Base-by-base conservation (phyloP, 2,113 vertebrate genomes). In the Galemys pyrenaicus region DNA sequence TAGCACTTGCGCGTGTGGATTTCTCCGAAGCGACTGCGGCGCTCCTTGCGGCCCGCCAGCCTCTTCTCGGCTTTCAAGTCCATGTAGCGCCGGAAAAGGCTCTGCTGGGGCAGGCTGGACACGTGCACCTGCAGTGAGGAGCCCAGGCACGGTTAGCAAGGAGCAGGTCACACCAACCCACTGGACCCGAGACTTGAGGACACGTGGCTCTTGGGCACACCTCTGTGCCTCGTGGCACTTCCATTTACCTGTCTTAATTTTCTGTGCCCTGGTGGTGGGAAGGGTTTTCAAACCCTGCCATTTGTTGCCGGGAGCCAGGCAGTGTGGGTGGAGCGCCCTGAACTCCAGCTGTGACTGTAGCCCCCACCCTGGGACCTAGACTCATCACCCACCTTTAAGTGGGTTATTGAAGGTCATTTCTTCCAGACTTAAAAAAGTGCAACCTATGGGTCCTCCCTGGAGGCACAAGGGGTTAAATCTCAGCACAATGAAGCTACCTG, bases 61-160 rank as follows among this genome's bases (percentile, higher is more conserved):
- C 86, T 96, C 89, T 98, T 97, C 95, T 89, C 94, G 5, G 87
- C 70, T 49, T 96, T 94, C 3, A 93, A 81, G 32, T 95, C 97
- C n/a, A 85, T 26, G 24, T 46, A 82, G 30, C 96, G 92, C 78
- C 56, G 74, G 83, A 97, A 96, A 73, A 92, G 85, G 13, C 41
- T 89, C 86, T 96, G 89, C 44, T 49, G 84, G 84, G 81, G 65
- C 58, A 84, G 93, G 30, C 0, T 2, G 32, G 56, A 30, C 17
- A 28, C 1, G 0, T 16, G 92, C 28, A 35, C 49, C 92, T 85
- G 37, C 6, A 15, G 64, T 1, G 9, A 87, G 74, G 41, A 49
- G 19, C 46, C 12, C 28, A 20, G 73, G 5, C 0, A 1, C 6
- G n/a, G 39, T 89, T 35, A 58, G 41, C 24, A 30, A 32, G 74